phyloP scores from a whole-genome alignment of 2,113 vertebrate genomes.

The Cyphomyrus discorhynchus region DNA sequence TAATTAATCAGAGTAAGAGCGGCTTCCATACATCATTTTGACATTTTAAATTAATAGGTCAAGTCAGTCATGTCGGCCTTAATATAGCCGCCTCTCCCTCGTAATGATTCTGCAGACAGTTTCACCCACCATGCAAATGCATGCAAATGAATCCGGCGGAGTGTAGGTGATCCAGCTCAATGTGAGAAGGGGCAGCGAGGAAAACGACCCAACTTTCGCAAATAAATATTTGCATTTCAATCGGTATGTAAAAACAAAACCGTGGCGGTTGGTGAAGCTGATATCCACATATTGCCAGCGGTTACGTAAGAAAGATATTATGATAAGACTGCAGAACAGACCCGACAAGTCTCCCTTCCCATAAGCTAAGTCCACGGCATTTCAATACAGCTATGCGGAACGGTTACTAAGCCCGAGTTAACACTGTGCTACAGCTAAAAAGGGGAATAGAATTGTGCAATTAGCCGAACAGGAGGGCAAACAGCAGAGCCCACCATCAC shows the following conservation, averaged over 20 bases:
- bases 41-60: constrained; percentile 18
- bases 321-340: not conserved
- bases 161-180: constrained; percentile 6
- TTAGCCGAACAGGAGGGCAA: not conserved
- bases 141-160: not conserved
- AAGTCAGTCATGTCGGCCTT: constrained; percentile 10
- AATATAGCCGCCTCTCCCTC: constrained; percentile 2
- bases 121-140: constrained; percentile 2
- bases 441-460: not conserved
- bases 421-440: not conserved
- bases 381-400: not conserved
- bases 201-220: not conserved
- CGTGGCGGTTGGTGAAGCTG: not conserved
- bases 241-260: not conserved
- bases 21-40: constrained; percentile 16
- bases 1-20: constrained; percentile 15
- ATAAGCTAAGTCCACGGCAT: not conserved
- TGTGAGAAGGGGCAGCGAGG: not conserved
- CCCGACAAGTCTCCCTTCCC: not conserved
- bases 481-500: not conserved
- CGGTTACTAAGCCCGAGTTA: not conserved
- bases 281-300: not conserved
- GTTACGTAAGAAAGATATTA: not conserved
- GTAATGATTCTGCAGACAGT: constrained; percentile 5
- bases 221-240: constrained; percentile 5